These are phyloP conservation scores for Paguma larvata DNA, from an alignment of 2,797 vertebrate species.

Conservation along the genomic window DNA sequence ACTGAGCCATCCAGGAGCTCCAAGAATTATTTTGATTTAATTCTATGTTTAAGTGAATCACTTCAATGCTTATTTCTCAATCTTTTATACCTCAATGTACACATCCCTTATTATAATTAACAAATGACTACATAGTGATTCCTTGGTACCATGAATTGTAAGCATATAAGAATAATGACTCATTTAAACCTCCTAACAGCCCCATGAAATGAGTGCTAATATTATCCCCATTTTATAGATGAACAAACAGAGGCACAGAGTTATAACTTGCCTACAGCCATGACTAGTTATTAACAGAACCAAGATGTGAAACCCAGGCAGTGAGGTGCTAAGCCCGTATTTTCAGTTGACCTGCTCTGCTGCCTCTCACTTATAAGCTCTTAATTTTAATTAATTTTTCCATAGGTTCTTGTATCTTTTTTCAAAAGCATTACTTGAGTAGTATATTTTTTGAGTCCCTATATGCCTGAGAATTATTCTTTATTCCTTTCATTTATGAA, in stretches of 20 bases:
- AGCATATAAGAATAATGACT: neutral
- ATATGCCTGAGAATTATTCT: neutral
- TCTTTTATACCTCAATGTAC: neutral
- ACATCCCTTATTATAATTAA: neutral
- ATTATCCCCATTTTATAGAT: neutral
- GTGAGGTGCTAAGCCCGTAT: too few relatives aligned
- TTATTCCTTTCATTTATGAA: neutral
- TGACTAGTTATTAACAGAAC: neutral
- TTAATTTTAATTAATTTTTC: slow-evolving; percentile 28
- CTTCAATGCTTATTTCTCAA: neutral
- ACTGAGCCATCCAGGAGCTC: too few relatives aligned
- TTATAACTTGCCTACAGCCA: neutral
- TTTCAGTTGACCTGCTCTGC: neutral
- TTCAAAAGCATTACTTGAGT: neutral
- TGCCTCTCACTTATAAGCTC: neutral
- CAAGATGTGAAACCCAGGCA: neutral
- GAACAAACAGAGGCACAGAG: neutral
- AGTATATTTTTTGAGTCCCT: neutral
- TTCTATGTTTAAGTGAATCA: neutral
- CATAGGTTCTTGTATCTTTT: neutral
- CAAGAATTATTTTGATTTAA: neutral
- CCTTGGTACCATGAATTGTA: neutral
- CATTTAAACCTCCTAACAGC: neutral
- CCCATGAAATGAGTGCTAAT: neutral
- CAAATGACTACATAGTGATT: neutral